These are phyloP conservation scores for Pterocles orientalis DNA, from an alignment of 2,113 vertebrate genomes.

Conservation along the genomic window DNA sequence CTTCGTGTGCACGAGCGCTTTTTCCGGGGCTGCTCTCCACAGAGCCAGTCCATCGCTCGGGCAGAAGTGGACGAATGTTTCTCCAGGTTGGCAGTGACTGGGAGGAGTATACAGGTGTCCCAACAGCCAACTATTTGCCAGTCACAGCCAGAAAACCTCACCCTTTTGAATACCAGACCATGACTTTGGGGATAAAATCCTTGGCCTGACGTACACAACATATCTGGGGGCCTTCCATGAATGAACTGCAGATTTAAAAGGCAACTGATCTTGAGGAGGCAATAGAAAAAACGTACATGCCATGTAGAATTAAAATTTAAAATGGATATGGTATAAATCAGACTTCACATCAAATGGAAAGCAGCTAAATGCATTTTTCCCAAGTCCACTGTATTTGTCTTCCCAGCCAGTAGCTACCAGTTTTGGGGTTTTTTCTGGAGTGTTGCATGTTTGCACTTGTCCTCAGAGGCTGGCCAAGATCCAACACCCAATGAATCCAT, in stretches of 20 bases:
- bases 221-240: neutral
- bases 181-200: neutral
- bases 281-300: neutral
- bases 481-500: neutral
- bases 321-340: neutral
- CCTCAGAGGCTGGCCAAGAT: neutral
- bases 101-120: neutral
- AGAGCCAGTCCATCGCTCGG: neutral
- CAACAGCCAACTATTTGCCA: fast-evolving
- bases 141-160: neutral
- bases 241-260: neutral
- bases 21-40: neutral
- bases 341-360: neutral
- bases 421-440: neutral
- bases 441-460: neutral
- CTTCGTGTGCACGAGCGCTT: neutral
- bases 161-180: neutral
- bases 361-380: neutral
- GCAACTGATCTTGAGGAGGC: neutral
- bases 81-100: neutral
- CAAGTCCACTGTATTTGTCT: neutral
- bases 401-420: neutral
- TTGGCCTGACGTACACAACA: neutral
- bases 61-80: neutral
- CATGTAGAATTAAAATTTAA: neutral